Conservation (phyloP, 2,888 invertebrate genomes). For the Amblyjoppa proteus region DNA sequence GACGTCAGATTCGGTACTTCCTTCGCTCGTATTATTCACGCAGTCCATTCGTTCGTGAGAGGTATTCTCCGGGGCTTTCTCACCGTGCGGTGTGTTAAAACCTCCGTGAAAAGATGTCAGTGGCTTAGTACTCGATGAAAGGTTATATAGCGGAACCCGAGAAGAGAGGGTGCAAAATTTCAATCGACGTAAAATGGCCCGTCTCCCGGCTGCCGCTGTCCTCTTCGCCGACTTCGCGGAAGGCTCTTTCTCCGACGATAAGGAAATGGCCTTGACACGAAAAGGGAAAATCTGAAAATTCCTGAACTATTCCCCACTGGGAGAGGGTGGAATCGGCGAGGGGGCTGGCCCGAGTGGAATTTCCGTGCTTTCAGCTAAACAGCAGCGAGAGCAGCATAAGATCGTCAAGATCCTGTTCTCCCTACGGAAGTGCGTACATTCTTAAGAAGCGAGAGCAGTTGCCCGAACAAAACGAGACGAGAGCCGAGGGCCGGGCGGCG, state of each 20-base stretch:
- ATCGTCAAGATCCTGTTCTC: constrained; percentile 54
- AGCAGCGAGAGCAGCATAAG: constrained; percentile 48
- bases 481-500: constrained; percentile 14
- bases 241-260: constrained; percentile 23
- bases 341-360: constrained; percentile 62
- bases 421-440: constrained; percentile 73
- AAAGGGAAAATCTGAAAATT: constrained; percentile 70
- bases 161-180: constrained; percentile 46
- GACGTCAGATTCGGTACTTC: background rate
- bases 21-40: constrained; percentile 1
- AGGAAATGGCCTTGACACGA: constrained; percentile 66
- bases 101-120: constrained; percentile 7
- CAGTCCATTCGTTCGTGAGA: constrained; percentile 15
- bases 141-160: constrained; percentile 13
- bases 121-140: background rate
- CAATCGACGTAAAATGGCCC: constrained; percentile 57
- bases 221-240: constrained; percentile 10
- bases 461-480: constrained; percentile 54
- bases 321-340: background rate
- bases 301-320: constrained; percentile 61
- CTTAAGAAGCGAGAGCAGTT: constrained; percentile 68
- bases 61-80: constrained; percentile 7
- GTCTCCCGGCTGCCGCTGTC: constrained; percentile 22
- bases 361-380: constrained; percentile 66
- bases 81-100: background rate